Percentiles rank a stretch among this genome's conserved stretches.
phyloP scores from a whole-genome alignment of 2,113 vertebrate species.

The Cebus imitator region DNA sequence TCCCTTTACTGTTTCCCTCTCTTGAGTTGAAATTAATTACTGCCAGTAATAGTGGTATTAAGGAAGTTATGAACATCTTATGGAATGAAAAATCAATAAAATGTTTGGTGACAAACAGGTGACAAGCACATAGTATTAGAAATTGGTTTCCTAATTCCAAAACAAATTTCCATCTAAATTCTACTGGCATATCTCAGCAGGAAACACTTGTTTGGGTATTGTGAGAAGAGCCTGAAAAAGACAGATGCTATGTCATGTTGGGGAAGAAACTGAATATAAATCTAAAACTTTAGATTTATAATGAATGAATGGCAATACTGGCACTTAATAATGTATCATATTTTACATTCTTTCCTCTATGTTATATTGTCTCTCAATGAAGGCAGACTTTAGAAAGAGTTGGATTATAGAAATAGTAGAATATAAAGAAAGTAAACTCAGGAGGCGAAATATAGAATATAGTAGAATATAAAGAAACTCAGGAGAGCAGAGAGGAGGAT shows the following conservation, averaged over 20 bases:
- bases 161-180: neutral
- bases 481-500: neutral
- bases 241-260: neutral
- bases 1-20: neutral
- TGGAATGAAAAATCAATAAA: neutral
- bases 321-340: neutral
- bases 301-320: neutral
- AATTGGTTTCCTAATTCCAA: neutral
- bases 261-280: neutral
- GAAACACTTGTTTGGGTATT: neutral
- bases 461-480: neutral
- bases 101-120: neutral
- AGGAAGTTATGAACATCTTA: neutral
- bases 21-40: neutral
- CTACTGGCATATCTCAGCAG: neutral
- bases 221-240: neutral
- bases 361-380: neutral
- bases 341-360: too few species aligned
- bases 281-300: neutral
- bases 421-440: neutral
- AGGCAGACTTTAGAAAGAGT: neutral
- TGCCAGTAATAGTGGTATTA: neutral
- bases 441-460: neutral
- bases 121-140: neutral
- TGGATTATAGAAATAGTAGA: neutral